phyloP scores from a whole-genome alignment of 2,888 invertebrate species.

The Hemaris fuciformis region DNA sequence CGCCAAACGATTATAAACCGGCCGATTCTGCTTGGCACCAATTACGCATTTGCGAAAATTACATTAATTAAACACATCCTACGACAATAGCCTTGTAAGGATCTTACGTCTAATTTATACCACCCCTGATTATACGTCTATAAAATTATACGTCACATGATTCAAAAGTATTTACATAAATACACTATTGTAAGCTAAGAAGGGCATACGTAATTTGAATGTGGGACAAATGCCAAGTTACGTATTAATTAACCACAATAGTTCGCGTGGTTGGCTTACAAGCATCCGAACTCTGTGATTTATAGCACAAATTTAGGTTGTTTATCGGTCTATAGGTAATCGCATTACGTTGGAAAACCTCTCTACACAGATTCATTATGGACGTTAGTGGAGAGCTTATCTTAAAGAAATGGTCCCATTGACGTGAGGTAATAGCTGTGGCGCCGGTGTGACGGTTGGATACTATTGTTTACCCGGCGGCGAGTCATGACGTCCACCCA shows the following conservation, averaged over 20 bases:
- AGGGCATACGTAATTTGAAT: not conserved
- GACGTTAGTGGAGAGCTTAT: slow-evolving; percentile 50
- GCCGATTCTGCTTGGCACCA: slow-evolving; percentile 21
- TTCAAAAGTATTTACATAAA: not conserved
- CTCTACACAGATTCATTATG: not conserved
- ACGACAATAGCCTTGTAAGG: not conserved
- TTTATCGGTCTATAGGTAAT: not conserved
- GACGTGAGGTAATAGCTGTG: slow-evolving; percentile 57
- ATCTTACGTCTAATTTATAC: not conserved
- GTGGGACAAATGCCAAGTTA: slow-evolving; percentile 4
- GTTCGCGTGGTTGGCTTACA: not conserved
- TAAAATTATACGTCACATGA: not conserved
- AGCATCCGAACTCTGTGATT: slow-evolving; percentile 14
- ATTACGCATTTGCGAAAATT: not conserved
- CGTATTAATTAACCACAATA: not conserved
- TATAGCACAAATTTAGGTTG: not conserved
- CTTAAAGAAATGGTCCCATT: slow-evolving; percentile 48
- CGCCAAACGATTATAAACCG: slow-evolving; percentile 15
- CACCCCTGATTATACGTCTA: not conserved
- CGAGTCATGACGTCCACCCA: slow-evolving; percentile 20
- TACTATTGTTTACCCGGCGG: slow-evolving; percentile 49
- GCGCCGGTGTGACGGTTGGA: slow-evolving; percentile 55
- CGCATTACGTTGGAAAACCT: not conserved
- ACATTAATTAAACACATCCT: not conserved
- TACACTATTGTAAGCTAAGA: not conserved